Evolutionary conservation across 2,888 invertebrate species (phyloP), one percentile per base, ranked within the genome.

Genomic region (Notodonta ziczac): DNA sequence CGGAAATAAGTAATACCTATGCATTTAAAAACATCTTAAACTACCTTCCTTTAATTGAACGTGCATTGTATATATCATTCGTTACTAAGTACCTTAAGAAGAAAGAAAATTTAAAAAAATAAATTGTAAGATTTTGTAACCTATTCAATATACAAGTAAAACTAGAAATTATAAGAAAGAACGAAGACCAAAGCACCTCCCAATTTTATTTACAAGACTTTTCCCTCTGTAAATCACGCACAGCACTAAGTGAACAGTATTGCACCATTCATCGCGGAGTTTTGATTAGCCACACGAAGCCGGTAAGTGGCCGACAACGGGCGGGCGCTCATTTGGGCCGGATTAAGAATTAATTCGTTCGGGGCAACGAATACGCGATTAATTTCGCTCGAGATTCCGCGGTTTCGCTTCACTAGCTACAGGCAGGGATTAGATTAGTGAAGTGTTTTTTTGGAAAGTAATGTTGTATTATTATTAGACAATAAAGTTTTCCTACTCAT

Each of bases 311-410:
- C 68, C 79, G 78, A 76, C 78, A 81, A 78, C 69, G 73, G 61
- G 67, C 65, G 72, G 74, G 74, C 70, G 72, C 81, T 82, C 80
- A 81, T 82, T 82, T 78, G 72, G 74, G 69, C 65, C 62, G 81
- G 83, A 83, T 84, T 83, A 83, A 80, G 78, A 78, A 80, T 83
- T 84, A 83, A 83, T 83, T 83, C 80, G 67, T 63, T 72, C 76
- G 74, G 69, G 65, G 67, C 72, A 69, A 75, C 74, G 75, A 76
- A 76, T 76, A 66, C 72, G 71, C 82, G 76, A 83, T 82, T 84
- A 82, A 84, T 82, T 81, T 79, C 80, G 70, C 74, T 63, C 58
- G 66, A 67, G 72, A 57, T 66, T 57, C 65, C 66, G 74, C 57
- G 72, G 74, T 73, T 74, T 70, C 63, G 46, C 65, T 62, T 77